Percentiles rank a stretch among this genome's conserved stretches.
Conservation (phyloP, 2,113 vertebrate genomes). For the Chionomys nivalis region DNA sequence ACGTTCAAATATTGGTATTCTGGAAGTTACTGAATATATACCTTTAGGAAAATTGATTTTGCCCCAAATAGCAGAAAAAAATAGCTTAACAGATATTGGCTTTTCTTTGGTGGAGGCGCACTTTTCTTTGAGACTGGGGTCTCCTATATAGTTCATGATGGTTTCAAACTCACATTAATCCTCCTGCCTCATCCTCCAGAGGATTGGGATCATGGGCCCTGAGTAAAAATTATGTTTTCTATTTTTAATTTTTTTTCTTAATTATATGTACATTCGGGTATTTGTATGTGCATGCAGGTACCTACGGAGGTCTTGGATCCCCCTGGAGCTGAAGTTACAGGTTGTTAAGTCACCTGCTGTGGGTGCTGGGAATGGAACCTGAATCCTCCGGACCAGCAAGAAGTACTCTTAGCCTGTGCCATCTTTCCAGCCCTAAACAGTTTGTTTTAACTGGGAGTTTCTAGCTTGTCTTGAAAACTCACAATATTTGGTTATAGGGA, state of each 20-base stretch:
- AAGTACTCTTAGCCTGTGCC: not conserved
- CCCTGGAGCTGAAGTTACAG: not conserved
- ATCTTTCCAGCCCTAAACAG: not conserved
- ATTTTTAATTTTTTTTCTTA: not conserved
- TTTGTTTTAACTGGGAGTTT: not conserved
- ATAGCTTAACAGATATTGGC: not conserved
- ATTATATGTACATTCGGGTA: not conserved
- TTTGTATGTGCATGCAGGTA: not conserved
- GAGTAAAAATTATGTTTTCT: not conserved
- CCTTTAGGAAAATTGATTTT: not conserved
- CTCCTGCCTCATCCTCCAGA: not conserved
- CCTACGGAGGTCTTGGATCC: not conserved
- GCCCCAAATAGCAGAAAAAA: not conserved
- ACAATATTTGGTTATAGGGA: not conserved
- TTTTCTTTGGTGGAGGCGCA: not conserved
- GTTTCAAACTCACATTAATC: not conserved
- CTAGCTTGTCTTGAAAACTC: constrained; percentile 5
- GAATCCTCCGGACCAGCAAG: not conserved
- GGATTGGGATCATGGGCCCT: not conserved
- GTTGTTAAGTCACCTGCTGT: not conserved
- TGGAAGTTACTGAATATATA: not conserved
- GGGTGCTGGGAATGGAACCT: not conserved
- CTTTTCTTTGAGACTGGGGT: not conserved
- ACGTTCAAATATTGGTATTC: not conserved
- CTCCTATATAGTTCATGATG: not conserved